Evolutionary conservation across 2,888 invertebrate genomes (phyloP).

Genomic region (Drosophila ezoana): DNA sequence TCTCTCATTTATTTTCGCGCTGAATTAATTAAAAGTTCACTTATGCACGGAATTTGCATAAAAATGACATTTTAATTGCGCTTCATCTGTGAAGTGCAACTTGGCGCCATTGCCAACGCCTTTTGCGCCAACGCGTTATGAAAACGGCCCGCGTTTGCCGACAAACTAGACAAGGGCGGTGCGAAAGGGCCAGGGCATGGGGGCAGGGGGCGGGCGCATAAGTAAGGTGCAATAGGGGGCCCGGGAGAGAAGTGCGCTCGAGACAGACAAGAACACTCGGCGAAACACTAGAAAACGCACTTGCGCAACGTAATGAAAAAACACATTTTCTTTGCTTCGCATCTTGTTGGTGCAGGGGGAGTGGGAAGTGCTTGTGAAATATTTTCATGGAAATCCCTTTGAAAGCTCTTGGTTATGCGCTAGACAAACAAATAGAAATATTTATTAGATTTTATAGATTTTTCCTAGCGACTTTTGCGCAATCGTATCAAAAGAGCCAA

Average conservation of each 20-base stretch:
- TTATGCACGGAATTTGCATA: slow-evolving; percentile 81
- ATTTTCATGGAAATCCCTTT: slow-evolving; percentile 36
- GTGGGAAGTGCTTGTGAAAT: background rate
- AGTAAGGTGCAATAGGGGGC: slow-evolving; percentile 7
- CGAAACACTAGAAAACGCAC: slow-evolving; percentile 68
- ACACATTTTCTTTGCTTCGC: slow-evolving; percentile 53
- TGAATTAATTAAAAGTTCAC: slow-evolving; percentile 82
- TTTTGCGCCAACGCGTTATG: slow-evolving; percentile 50
- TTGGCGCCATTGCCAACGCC: slow-evolving; percentile 12
- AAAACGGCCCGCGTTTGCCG: slow-evolving; percentile 45
- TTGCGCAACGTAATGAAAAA: slow-evolving; percentile 76
- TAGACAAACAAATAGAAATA: slow-evolving; percentile 44
- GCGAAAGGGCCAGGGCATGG: background rate
- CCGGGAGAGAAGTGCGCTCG: slow-evolving; percentile 53
- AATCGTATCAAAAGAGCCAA: slow-evolving; percentile 3
- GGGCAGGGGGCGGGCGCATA: background rate
- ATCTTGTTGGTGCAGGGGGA: background rate
- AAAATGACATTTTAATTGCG: slow-evolving; percentile 81
- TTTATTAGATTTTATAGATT: slow-evolving; percentile 45
- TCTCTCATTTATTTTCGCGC: slow-evolving; percentile 74
- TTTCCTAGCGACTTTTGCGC: background rate
- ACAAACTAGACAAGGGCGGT: slow-evolving; percentile 6
- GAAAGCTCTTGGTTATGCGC: slow-evolving; percentile 13
- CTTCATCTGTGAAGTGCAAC: slow-evolving; percentile 74
- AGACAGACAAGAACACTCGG: slow-evolving; percentile 71